Evolutionary conservation across 2,797 vertebrate species (phyloP).

Genomic region (Eulemur coronatus): DNA sequence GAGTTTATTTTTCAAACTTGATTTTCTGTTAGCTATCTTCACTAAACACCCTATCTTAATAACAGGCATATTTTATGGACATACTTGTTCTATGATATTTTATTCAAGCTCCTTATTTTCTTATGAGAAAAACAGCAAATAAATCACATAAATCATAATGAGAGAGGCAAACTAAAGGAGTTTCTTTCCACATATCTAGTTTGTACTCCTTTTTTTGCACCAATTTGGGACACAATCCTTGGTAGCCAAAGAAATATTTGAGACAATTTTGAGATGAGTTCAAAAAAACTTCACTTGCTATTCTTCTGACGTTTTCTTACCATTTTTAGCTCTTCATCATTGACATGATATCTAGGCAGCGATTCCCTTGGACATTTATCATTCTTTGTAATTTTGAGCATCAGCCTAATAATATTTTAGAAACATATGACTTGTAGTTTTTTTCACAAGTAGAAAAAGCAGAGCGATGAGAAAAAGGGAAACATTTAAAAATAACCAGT

Average conservation of each 20-base stretch:
- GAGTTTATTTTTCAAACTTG: not conserved
- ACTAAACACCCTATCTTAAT: not conserved
- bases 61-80: not conserved
- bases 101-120: slow-evolving; percentile 35
- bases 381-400: slow-evolving; percentile 13
- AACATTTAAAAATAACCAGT: not conserved
- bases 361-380: not conserved
- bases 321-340: slow-evolving; percentile 2
- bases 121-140: not conserved
- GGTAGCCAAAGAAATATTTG: not conserved
- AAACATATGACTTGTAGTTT: not conserved
- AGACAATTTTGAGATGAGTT: not conserved
- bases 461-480: not conserved
- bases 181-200: not conserved
- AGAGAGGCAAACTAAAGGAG: not conserved
- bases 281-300: not conserved
- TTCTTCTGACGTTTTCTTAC: not conserved
- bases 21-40: not conserved
- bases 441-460: not conserved
- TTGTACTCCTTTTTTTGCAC: not conserved
- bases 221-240: not conserved
- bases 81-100: not conserved
- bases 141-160: not conserved
- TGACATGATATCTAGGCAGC: not conserved
- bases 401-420: not conserved